Base-by-base conservation (phyloP, 2,113 vertebrate genomes). In the Phylloscopus trochilus region DNA sequence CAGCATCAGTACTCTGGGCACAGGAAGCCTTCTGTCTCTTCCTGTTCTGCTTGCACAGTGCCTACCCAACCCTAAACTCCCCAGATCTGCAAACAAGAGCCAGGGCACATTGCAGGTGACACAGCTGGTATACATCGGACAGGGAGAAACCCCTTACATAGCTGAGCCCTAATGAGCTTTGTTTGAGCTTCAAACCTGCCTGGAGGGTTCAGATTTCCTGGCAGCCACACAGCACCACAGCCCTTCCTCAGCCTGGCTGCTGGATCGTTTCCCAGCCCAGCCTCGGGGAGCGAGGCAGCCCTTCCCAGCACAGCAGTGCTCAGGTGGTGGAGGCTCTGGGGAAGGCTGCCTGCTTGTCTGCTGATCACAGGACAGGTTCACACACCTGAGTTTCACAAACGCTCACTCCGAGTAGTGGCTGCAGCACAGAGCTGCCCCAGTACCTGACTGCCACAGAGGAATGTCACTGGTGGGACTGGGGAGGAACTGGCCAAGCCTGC, bases 131-230 rank as follows among this genome's bases (percentile, higher is more conserved):
- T 28, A 8, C 37, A 11, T 1, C 1, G 4, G 55, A n/a, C 8
- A 21, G 43, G 21, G 55, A 91, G 37, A 87, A 90, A 46, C 21
- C 75, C 79, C 74, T 55, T 7, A 1, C 39, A 12, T 1, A 66
- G 60, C 74, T 43, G 60, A 77, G 63, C 76, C 35, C 62, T 44
- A 10, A 43, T 3, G 52, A 87, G 56, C 43, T 91, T 70, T 3
- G 0, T 67, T 30, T 21, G 64, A 78, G 84, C 69, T 87, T n/a
- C 66, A 92, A 84, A 82, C 60, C 84, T 96, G 84, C 87, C 84
- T 24, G 19, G 43, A 92, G 92, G 77, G 84, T 44, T 89, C 66
- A 67, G 47, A 68, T 87, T 89, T 94, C 81, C 93, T 87, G 95
- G 87, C 91, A 88, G 89, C 60, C 1, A 0, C 62, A 3, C 30